Conservation (phyloP, 2,797 vertebrate genomes). For the Heliangelus exortis region DNA sequence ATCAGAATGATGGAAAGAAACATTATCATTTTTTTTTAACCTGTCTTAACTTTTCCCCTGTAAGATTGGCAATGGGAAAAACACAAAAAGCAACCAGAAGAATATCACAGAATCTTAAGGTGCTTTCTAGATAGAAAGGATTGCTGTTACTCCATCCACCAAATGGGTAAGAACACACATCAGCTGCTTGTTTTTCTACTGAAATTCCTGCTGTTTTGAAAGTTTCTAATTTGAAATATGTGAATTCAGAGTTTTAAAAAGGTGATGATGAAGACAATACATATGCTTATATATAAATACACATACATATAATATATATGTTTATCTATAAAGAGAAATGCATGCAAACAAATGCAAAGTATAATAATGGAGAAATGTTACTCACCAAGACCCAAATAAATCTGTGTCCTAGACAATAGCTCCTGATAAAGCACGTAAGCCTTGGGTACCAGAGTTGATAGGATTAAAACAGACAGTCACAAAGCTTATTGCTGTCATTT, state of each 20-base stretch:
- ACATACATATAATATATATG: background rate
- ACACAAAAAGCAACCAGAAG: constrained; percentile 81
- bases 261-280: background rate
- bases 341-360: background rate
- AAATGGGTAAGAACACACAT: constrained; percentile 85
- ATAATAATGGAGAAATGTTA: background rate
- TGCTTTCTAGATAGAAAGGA: constrained; percentile 90
- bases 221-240: background rate
- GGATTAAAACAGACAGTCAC: background rate
- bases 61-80: constrained; percentile 87
- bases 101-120: constrained; percentile 85
- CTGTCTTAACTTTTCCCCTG: background rate
- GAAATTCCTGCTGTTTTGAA: background rate
- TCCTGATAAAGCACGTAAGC: background rate
- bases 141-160: constrained; percentile 90
- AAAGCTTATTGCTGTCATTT: background rate
- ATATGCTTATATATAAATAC: background rate
- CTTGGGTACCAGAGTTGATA: background rate
- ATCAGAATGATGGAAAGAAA: background rate
- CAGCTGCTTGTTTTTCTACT: background rate
- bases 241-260: background rate
- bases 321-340: background rate
- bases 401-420: background rate
- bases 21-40: background rate
- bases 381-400: background rate